Conservation (phyloP, 2,888 invertebrate genomes). For the Parelbella ahira region DNA sequence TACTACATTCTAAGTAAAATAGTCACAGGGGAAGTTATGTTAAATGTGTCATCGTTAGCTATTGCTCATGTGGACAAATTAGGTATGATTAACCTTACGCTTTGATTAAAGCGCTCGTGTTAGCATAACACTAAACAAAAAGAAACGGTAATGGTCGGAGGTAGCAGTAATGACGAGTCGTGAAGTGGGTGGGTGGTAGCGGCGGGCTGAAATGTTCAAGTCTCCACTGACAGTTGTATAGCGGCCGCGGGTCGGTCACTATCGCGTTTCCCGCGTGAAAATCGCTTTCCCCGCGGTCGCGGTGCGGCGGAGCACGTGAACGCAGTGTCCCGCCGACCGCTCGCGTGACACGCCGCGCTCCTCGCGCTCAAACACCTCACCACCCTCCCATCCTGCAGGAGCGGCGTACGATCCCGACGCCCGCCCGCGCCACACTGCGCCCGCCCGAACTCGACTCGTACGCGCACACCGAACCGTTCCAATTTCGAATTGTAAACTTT, state of each 20-base stretch:
- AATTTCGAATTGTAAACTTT: conserved; percentile 51
- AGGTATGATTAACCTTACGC: conserved; percentile 21
- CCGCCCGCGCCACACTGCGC: conserved; percentile 62
- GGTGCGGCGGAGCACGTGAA: conserved; percentile 64
- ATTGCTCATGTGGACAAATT: conserved; percentile 14
- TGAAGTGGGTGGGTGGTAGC: conserved; percentile 34
- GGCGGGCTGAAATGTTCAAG: conserved; percentile 36
- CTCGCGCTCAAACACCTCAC: conserved; percentile 39
- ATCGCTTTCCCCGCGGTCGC: conserved; percentile 74
- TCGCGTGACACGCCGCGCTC: conserved; percentile 73
- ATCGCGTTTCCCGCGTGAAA: conserved; percentile 77
- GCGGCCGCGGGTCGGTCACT: conserved; percentile 66
- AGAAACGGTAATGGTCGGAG: conserved; percentile 31
- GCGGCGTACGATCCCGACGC: conserved; percentile 54
- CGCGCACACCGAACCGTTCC: conserved; percentile 41
- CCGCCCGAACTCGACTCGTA: conserved; percentile 41
- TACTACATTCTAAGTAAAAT: no score
- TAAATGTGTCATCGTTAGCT: conserved; percentile 19
- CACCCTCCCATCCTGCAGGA: conserved; percentile 48
- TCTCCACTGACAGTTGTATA: conserved; percentile 58
- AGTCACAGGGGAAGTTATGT: no score
- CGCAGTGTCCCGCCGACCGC: conserved; percentile 78
- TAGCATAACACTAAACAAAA: conserved; percentile 26
- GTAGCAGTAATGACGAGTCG: conserved; percentile 31
- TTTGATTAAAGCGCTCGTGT: conserved; percentile 26